Base-by-base conservation (phyloP, 2,797 vertebrate genomes). In the Scolopax rusticola region DNA sequence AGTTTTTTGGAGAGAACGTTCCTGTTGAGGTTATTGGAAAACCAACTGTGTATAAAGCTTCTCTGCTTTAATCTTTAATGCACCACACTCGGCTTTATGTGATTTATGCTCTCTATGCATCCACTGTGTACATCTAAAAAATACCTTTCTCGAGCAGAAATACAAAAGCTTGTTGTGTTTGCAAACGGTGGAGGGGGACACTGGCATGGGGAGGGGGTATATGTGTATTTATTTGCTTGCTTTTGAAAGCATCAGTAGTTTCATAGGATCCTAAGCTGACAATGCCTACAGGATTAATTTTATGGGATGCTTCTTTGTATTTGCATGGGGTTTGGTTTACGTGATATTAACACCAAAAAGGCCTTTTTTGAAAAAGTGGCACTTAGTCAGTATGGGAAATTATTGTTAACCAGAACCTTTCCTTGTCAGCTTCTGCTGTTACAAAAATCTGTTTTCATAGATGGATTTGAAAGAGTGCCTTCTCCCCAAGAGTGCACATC, bases 11-110 rank as follows among this genome's bases (percentile, higher is more conserved):
- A 81, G 82, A 69, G 60, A 68, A 74, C 21, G 24, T 81, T 84
- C 83, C 48, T 88, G 63, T 81, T 85, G 85, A 45, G 28, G 6
- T 77, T 95, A 90, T 81, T 90, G 74, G 48, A 93, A 96, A 95
- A 87, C 80, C 90, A 82, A 57, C 75, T 87, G 78, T 71, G 87
- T 67, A 38, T 86, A 89, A 96, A 96, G 80, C 86, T 65, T 53
- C 41, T 82, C 56, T 75, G 19, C 57, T 92, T 91, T 89, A 65
- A 85, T 90, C 87, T 92, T 90, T 80, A 77, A 54, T 76, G 63
- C 30, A 15, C 15, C 7, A 3, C 30, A 1, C 70, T 60, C 87
- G 60, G 40, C 28, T 81, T 92, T 77, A 33, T 3, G 3, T 74
- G 64, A 28, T 79, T 87, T 91, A 21, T 84, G 16, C 54, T 93